Base-by-base conservation (phyloP, 2,113 vertebrate species). In the Gymnarchus niloticus region DNA sequence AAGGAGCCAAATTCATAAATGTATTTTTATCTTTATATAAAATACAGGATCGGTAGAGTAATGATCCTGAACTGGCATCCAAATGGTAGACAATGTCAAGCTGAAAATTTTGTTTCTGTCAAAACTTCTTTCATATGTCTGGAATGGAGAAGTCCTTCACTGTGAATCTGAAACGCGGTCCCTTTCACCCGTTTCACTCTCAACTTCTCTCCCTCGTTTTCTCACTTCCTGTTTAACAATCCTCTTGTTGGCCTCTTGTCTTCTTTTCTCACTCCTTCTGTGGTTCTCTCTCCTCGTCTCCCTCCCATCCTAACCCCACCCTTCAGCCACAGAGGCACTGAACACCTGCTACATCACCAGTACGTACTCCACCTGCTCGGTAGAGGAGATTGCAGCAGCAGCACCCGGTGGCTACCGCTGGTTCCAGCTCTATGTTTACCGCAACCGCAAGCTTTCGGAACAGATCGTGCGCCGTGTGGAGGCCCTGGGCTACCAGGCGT, bases 391-490 rank as follows among this genome's bases (percentile, higher is more conserved):
- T 0, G 92, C 91, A 0, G 84, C 90, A 0, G 93, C 96, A 0
- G 97, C 97, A 0, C 98, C 97, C 0, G 83, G 88, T 0, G 94
- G 96, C 0, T 94, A 96, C 85, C 94, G 88, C 6, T 99, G 98
- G 98, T 98, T 99, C 93, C 97, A 99, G 88, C 95, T 99, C 57
- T 99, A 98, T 28, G 91, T 97, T 41, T 96, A 97, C 90, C 90
- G 93, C 28, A 94, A 98, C 90, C 93, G 95, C 84, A 93, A 94
- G 6, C 88, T 96, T 83, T 96, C 96, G 0, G 95, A 95, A 89
- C 91, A 95, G 86, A 92, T 99, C n/a, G 92, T 99, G 83, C 96
- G 84, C 12, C 93, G 90, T 3, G 96, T 91, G 0, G 96, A 98
- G 89, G 91, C 91, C 0, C 91, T 94, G 21, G 96, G 97, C 10